Conservation (phyloP, 2,888 invertebrate genomes). For the Rhopalosiphum nymphaeae region DNA sequence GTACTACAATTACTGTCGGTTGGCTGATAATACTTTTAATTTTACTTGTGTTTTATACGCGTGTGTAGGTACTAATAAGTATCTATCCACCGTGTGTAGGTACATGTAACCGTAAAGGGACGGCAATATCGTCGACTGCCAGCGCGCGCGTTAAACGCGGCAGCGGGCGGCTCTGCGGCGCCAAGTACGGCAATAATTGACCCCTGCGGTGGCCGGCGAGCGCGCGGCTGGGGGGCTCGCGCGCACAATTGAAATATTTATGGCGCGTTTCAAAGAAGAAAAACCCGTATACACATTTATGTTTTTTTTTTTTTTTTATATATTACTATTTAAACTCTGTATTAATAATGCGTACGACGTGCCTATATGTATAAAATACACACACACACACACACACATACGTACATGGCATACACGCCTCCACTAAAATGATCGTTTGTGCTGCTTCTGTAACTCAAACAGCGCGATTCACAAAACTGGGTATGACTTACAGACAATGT, state of each 20-base stretch:
- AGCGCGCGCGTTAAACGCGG: neutral
- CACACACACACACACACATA: neutral
- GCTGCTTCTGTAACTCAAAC: neutral
- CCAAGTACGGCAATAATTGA: conserved; percentile 33
- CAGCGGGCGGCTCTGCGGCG: conserved; percentile 28
- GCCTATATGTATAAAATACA: neutral
- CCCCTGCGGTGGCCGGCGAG: neutral
- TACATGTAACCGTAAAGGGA: neutral
- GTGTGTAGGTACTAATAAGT: neutral
- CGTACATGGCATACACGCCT: neutral
- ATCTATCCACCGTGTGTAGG: neutral
- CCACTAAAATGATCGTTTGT: neutral
- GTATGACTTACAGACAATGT: too few species aligned
- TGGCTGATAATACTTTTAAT: neutral
- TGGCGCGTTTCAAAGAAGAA: neutral
- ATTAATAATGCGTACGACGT: neutral
- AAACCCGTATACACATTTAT: neutral
- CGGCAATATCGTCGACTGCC: neutral
- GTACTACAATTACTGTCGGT: too few species aligned
- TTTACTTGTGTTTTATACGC: neutral
- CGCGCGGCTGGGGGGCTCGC: neutral
- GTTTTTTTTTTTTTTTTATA: neutral
- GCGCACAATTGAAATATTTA: conserved; percentile 24
- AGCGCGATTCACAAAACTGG: neutral
- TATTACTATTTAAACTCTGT: conserved; percentile 26